A percentile compares a stretch with the other conserved stretches of the same genome.
Evolutionary conservation across 2,888 invertebrate genomes (phyloP).

Genomic region (Drosophila infuscata): DNA sequence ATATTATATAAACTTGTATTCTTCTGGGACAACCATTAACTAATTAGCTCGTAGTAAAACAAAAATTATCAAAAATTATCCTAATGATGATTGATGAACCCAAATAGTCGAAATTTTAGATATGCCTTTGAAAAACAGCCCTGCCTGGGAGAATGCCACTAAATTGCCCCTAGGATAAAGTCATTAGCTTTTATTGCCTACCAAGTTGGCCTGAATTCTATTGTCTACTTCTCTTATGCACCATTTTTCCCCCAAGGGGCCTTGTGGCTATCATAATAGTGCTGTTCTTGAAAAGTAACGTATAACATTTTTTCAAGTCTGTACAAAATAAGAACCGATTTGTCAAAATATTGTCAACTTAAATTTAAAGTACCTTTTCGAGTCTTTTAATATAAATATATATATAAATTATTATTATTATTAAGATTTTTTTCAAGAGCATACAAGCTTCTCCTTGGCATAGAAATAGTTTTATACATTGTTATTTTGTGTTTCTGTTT

Average conservation of each 20-base stretch:
- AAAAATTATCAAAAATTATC: slow-evolving; percentile 43
- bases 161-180: slow-evolving; percentile 18
- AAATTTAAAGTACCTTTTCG: too few species aligned
- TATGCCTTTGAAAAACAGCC: slow-evolving; percentile 10
- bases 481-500: slow-evolving; percentile 6
- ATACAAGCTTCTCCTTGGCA: neutral
- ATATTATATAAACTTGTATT: neutral
- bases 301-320: too few species aligned
- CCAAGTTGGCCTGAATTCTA: slow-evolving; percentile 30
- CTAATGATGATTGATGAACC: slow-evolving; percentile 56
- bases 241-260: too few species aligned
- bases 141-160: slow-evolving; percentile 6
- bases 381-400: too few species aligned
- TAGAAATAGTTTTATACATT: neutral
- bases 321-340: too few species aligned
- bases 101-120: slow-evolving; percentile 29
- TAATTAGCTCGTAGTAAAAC: slow-evolving; percentile 41
- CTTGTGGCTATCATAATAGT: neutral
- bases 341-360: too few species aligned
- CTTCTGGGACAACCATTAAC: slow-evolving; percentile 30
- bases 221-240: slow-evolving; percentile 8
- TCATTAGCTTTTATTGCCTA: slow-evolving; percentile 30
- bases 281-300: too few species aligned
- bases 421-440: neutral
- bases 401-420: too few species aligned